Base-by-base conservation (phyloP, 2,888 invertebrate species). In the Caenorhabditis sp. region DNA sequence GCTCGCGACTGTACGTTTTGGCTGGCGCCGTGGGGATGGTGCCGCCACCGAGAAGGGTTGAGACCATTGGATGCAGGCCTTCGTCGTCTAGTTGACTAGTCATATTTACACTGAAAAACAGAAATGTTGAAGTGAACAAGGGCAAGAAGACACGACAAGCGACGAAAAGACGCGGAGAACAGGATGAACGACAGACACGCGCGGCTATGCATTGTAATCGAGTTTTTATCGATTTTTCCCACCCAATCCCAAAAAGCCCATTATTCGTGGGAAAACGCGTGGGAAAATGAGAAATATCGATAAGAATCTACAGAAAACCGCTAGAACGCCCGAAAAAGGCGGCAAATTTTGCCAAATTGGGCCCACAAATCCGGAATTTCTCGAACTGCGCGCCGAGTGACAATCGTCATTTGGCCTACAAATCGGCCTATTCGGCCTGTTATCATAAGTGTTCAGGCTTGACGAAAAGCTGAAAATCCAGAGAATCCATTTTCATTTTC, bases 51-150 rank as follows among this genome's bases (percentile, higher is more conserved):
- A 81, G 75, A 30, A 81, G 59, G 32, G 59, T 78, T 24, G 81
- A 79, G 39, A 81, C 78, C 52, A 79, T 48, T 6, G 81, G 81
- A 56, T 78, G 78, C 8, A 81, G 61, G 45, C 45, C 58, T 58
- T 78, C 79, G 41, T 80, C 81, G 61, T 78, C 79, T 62, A 71
- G 66, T 68, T 76, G 73, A 74, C 72, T 78, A 62, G 80, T 73
- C 80, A 81, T 81, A 81, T 81, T 79, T 81, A 81, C 81, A 81
- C 79, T 81, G 78, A 71, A 79, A 80, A 59, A 20, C 13, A n/a
- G 45, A 45, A 46, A 13, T 15, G 4, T 17, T 30, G 30, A 32
- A 3, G 15, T 27, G 15, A 46, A 43, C 22, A 15, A n/a, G 22
- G 8, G 8, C 7, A 15, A 6, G 24, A 45, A 20, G 8, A 17